Evolutionary conservation across 1,140 invertebrate genomes (phyloP).

Genomic region (Polypedilum pembai): DNA sequence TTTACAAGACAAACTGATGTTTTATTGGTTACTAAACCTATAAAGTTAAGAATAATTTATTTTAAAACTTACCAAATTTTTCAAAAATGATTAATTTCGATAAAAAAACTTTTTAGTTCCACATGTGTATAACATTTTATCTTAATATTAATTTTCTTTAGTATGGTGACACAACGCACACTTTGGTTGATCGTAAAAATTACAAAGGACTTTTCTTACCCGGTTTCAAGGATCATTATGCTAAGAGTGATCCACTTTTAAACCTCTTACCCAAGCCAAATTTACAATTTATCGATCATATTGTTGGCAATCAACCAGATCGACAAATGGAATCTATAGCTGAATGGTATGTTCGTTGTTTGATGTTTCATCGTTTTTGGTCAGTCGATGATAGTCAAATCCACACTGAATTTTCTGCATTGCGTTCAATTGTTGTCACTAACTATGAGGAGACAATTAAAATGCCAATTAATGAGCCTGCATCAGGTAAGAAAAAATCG

Average conservation of each 20-base stretch:
- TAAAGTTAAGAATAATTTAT: slow-evolving; percentile 27
- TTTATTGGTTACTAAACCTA: too few relatives aligned
- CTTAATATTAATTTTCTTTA: slow-evolving; percentile 41
- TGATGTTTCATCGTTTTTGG: slow-evolving; percentile 98
- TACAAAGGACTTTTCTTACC: slow-evolving; percentile 89
- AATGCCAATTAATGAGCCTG: slow-evolving; percentile 98
- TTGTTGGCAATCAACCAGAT: slow-evolving; percentile 96
- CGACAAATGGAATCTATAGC: slow-evolving; percentile 78
- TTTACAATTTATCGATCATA: slow-evolving; percentile 91
- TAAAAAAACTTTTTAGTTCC: too few relatives aligned
- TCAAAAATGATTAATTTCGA: too few relatives aligned
- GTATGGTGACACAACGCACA: slow-evolving; percentile 97
- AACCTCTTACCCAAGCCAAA: slow-evolving; percentile 52
- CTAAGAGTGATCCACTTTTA: slow-evolving; percentile 48
- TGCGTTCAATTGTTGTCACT: slow-evolving; percentile 93
- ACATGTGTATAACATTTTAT: too few relatives aligned
- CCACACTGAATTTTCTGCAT: slow-evolving; percentile 91
- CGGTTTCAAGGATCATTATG: slow-evolving; percentile 54
- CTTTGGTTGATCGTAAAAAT: slow-evolving; percentile 79
- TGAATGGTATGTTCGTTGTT: slow-evolving; percentile 88
- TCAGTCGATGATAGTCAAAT: slow-evolving; percentile 96
- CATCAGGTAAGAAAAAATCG: slow-evolving; percentile 88
- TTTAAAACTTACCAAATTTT: too few relatives aligned
- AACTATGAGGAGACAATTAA: slow-evolving; percentile 98
- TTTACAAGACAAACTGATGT: too few relatives aligned